A percentile compares a stretch with the other conserved stretches of the same genome.
These are phyloP conservation scores for Dipodomys merriami DNA, from an alignment of 2,113 vertebrate genomes.

Conservation along the genomic window DNA sequence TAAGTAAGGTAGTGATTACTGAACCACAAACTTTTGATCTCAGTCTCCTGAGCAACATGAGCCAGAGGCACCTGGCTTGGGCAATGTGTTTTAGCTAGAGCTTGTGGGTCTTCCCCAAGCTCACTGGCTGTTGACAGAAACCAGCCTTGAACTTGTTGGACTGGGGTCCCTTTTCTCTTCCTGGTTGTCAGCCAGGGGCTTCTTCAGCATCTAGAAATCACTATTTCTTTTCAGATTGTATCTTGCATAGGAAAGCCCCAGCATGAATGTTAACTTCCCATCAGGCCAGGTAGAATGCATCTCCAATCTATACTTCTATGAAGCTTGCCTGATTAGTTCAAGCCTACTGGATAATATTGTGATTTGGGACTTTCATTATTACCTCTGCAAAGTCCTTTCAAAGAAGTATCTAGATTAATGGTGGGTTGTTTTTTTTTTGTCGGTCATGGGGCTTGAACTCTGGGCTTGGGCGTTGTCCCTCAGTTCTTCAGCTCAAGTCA, in stretches of 20 bases:
- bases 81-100: background rate
- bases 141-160: background rate
- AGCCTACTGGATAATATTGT: background rate
- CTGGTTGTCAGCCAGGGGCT: background rate
- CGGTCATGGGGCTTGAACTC: too few species aligned
- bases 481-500: too few species aligned
- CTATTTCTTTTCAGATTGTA: background rate
- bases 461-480: too few species aligned
- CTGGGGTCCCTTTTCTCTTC: background rate
- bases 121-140: background rate
- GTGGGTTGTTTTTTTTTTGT: too few species aligned
- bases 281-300: background rate
- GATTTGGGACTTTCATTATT: background rate
- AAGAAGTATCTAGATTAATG: too few species aligned
- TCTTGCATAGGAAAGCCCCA: background rate
- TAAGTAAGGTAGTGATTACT: too few species aligned
- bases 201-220: background rate
- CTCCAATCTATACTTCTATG: background rate
- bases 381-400: too few species aligned
- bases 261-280: background rate
- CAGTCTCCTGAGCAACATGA: too few species aligned
- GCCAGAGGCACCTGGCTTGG: too few species aligned
- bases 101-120: background rate
- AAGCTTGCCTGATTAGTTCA: background rate
- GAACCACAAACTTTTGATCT: too few species aligned